Conservation (phyloP, 2,888 invertebrate species). For the Calliphora vomitoria region DNA sequence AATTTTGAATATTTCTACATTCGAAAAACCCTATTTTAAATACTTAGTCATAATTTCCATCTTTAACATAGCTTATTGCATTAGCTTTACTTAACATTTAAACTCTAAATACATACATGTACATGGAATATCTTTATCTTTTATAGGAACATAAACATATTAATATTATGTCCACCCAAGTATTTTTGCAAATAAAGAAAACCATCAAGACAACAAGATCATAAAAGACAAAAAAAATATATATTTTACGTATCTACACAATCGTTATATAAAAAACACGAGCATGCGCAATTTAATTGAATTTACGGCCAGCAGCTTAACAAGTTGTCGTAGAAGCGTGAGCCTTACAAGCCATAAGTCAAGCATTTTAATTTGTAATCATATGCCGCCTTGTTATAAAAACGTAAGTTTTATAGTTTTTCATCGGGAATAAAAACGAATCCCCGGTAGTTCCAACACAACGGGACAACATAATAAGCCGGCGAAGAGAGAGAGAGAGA, state of each 20-base stretch:
- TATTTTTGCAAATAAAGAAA: slow-evolving; percentile 31
- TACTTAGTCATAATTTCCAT: not conserved
- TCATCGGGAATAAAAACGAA: slow-evolving; percentile 68
- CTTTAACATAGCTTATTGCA: not conserved
- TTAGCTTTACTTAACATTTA: not conserved
- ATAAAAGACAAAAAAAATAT: slow-evolving; percentile 35
- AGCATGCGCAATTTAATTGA: slow-evolving; percentile 72
- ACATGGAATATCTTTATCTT: slow-evolving; percentile 48
- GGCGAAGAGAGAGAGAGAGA: not conserved
- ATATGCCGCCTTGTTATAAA: slow-evolving; percentile 74
- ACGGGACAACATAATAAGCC: slow-evolving; percentile 70
- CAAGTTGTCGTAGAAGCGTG: slow-evolving; percentile 71
- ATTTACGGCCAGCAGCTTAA: slow-evolving; percentile 74
- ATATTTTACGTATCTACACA: slow-evolving; percentile 47
- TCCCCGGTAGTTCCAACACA: slow-evolving; percentile 72
- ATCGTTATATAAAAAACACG: slow-evolving; percentile 62
- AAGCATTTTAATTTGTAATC: slow-evolving; percentile 75
- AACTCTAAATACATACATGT: not conserved
- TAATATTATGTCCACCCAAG: slow-evolving; percentile 70
- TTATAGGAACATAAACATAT: slow-evolving; percentile 62
- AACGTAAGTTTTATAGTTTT: slow-evolving; percentile 74
- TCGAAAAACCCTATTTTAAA: not conserved
- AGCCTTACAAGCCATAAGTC: slow-evolving; percentile 74
- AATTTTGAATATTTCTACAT: too few relatives aligned
- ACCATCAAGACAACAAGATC: slow-evolving; percentile 44